These are phyloP conservation scores for Gorilla gorilla DNA, from an alignment of 2,113 vertebrate species.

Conservation along the genomic window DNA sequence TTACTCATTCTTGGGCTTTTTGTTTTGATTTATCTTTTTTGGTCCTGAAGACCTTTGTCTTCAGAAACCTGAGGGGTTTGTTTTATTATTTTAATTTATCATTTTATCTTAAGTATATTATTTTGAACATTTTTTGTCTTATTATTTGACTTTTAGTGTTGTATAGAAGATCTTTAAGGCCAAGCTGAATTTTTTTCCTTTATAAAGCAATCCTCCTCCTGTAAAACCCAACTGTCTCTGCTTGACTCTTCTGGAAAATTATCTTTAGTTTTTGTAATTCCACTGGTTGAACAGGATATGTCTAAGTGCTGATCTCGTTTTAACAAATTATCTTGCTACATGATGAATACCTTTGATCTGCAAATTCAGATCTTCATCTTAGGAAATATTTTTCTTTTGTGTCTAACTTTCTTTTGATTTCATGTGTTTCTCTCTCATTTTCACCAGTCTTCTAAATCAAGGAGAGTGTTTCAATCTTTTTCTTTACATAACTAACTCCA, in stretches of 20 bases:
- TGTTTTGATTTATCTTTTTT: background rate
- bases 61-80: background rate
- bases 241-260: background rate
- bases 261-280: constrained; percentile 26
- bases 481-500: background rate
- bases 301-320: background rate
- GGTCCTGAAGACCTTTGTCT: background rate
- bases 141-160: background rate
- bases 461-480: background rate
- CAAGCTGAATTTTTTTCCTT: background rate
- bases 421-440: background rate
- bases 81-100: constrained; percentile 18
- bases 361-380: background rate
- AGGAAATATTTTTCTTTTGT: background rate
- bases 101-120: background rate
- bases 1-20: background rate
- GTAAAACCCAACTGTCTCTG: background rate
- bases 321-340: background rate
- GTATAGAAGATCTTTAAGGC: background rate
- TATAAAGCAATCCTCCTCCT: background rate
- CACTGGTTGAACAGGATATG: background rate
- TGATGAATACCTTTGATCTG: background rate
- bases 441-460: background rate
- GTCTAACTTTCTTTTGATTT: constrained; percentile 35
- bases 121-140: constrained; percentile 27